Base-by-base conservation (phyloP, 2,113 vertebrate species). In the Ceuthmochares aereus region DNA sequence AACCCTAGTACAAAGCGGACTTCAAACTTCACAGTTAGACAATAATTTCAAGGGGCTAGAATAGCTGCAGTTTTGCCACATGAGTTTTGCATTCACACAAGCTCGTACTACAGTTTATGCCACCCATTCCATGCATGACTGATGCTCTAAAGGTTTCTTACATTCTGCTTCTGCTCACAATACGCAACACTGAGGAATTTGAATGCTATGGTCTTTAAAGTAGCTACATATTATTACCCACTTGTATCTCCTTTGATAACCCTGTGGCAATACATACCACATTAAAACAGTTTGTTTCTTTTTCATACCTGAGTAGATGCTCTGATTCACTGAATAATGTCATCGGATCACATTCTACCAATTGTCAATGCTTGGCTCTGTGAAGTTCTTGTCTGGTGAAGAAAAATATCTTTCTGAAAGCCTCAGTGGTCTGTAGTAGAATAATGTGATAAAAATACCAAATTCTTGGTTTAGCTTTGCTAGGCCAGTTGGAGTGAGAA, bases 231-330 rank as follows among this genome's bases (percentile, higher is more conserved):
- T 84, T 94, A 84, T 94, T 69, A 92, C 78, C 70, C 66, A 17
- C 77, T 90, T 96, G 73, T 83, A 80, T 74, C 89, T 87, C 88
- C 79, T 95, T 95, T 95, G 95, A 94, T 95, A 96, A 72, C 63
- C 73, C 47, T 26, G 18, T 52, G 66, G 74, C 69, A 87, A 66
- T 63, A 82, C 81, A 86, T 29, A 67, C 32, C 40, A 23, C 36
- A 25, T 80, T 90, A 90, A 89, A 87, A 86, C 49, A 43, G 25
- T 37, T 84, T 47, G 22, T 85, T 88, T 94, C 74, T 64, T 66
- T 79, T 82, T 90, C n/a, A 21, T 87, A 82, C 58, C 69, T 80
- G 76, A 84, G 27, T 82, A 54, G 84, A 68, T 64, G 67, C 66
- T 63, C 63, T 80, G 78, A 63, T 67, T 96, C 68, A 22, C 60